Evolutionary conservation across 2,888 invertebrate genomes (phyloP).

Genomic region (Xestia ashworthii): DNA sequence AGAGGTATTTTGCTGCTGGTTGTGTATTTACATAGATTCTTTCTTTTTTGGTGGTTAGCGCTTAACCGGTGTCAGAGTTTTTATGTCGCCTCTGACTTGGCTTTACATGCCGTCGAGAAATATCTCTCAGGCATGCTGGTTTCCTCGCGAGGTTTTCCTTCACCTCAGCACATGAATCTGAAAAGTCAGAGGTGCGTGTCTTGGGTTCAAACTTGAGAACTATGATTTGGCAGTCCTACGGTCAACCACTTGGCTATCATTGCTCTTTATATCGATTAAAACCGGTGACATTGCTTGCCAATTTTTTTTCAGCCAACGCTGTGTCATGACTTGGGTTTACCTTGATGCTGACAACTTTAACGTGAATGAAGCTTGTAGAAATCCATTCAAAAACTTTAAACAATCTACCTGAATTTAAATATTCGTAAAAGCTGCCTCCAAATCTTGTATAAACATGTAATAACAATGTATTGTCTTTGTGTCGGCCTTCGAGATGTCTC

Average conservation of each 20-base stretch:
- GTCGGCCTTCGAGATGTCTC: conserved; percentile 44
- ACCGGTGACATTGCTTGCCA: not conserved
- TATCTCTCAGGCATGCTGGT: too few relatives aligned
- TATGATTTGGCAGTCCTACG: too few relatives aligned
- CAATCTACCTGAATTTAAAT: not conserved
- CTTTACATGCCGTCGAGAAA: too few relatives aligned
- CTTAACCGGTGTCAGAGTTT: too few relatives aligned
- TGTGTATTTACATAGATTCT: not conserved
- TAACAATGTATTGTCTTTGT: conserved; percentile 35
- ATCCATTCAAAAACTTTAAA: not conserved
- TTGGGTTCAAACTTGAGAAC: too few relatives aligned
- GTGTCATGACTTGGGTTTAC: not conserved
- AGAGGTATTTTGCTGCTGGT: not conserved
- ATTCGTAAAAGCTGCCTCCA: conserved; percentile 1
- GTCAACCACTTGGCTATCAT: too few relatives aligned
- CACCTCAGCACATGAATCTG: too few relatives aligned
- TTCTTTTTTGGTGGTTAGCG: too few relatives aligned
- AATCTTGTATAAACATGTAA: conserved; percentile 15
- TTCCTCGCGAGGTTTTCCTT: too few relatives aligned
- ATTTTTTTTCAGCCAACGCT: not conserved
- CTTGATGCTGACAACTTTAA: not conserved
- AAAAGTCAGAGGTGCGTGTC: too few relatives aligned
- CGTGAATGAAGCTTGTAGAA: not conserved
- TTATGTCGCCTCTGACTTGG: too few relatives aligned
- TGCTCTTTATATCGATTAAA: not conserved